A percentile compares a stretch with the other conserved stretches of the same genome.
Evolutionary conservation across 2,113 vertebrate species (phyloP).

Genomic region (Shinisaurus crocodilurus): DNA sequence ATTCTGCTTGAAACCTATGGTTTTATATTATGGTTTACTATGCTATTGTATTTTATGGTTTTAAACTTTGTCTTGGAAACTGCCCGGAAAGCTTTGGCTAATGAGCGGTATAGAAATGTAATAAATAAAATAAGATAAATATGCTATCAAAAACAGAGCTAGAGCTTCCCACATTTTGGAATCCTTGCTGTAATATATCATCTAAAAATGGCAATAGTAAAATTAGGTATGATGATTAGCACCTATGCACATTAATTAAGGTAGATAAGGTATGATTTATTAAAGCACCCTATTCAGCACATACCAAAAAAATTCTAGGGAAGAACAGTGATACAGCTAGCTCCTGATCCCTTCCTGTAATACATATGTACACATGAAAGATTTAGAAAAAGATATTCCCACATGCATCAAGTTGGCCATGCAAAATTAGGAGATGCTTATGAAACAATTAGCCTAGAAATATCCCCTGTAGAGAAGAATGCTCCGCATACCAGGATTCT

Average conservation of each 20-base stretch:
- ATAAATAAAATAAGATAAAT: neutral
- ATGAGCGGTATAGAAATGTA: too few species aligned
- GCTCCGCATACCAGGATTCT: neutral
- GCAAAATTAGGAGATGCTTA: slow-evolving; percentile 1
- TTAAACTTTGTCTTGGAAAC: too few species aligned
- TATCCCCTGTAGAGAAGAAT: neutral
- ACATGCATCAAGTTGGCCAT: neutral
- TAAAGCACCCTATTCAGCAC: neutral
- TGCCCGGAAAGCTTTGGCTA: too few species aligned
- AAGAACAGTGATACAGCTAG: neutral
- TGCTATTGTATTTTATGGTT: too few species aligned
- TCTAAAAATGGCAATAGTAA: neutral
- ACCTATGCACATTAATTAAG: neutral
- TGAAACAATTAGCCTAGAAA: slow-evolving; percentile 11
- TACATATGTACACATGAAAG: neutral
- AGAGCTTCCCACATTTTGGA: neutral
- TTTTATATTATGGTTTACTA: too few species aligned
- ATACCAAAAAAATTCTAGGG: neutral
- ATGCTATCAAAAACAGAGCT: neutral
- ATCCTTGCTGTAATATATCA: neutral
- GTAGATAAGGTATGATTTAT: neutral
- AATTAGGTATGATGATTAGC: neutral
- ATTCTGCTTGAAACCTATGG: too few species aligned
- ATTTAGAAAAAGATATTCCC: neutral
- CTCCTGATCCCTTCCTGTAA: neutral